Evolutionary conservation across 2,113 vertebrate species (phyloP), one percentile per base, ranked within the genome.

Genomic region (Brienomyrus brachyistius): DNA sequence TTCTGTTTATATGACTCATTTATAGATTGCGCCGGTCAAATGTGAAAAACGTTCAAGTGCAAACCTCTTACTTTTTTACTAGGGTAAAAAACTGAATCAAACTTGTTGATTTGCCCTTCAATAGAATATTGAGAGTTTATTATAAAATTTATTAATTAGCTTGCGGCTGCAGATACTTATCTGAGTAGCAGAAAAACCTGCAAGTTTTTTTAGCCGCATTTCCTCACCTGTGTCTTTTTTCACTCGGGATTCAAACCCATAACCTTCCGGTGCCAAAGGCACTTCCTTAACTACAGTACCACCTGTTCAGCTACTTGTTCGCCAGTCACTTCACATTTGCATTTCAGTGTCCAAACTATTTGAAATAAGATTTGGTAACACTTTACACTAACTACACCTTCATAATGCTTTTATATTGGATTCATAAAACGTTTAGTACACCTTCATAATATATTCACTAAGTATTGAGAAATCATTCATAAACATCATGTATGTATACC

Each of bases 1-100:
- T 15, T 66, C 62, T 70, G 62, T 88, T n/a, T 62, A 23, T 84
- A 62, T 85, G 51, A 89, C 43, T 89, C 74, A 83, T 89, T 52
- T 45, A 43, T n/a, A 45, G 77, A 13, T 54, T 19, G 52, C 19
- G 48, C 19, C 10, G 50, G 48, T 89, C 35, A 51, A 43, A 23
- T 50, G 40, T 43, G 70, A 40, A 83, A 31, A 23, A 23, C 40
- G 19, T 83, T 82, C 52, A 11, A 27, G 4, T 52, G 50, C 48
- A 52, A 31, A 11, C 43, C 19, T 31, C 74, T 5, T n/a, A 66
- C 54, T 66, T 77, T 88, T 74, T 48, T 3, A 89, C 77, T 50
- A 52, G 88, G 48, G 80, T 23, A 43, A 70, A 51, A 50, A 15
- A 51, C 48, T 27, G 47, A 51, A 27, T 31, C 23, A 9, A 86